Conservation (phyloP, 2,888 invertebrate genomes). For the Dicyrtoma fusca region DNA sequence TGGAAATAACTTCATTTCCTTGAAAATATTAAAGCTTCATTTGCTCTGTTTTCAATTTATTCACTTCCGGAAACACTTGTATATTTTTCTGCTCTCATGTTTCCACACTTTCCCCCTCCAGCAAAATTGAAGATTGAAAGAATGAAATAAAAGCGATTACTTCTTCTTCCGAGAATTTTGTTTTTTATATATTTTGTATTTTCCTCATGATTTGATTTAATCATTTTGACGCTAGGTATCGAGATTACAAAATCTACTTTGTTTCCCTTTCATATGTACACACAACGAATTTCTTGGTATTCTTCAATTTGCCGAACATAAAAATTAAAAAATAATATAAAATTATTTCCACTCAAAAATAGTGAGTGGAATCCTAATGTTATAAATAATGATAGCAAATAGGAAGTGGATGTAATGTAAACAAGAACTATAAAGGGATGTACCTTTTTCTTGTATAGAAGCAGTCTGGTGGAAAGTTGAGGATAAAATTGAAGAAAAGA, state of each 20-base stretch:
- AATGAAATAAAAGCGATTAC: no score
- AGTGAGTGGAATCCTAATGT: no score
- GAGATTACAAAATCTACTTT: neutral
- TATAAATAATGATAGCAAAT: no score
- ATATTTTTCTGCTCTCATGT: neutral
- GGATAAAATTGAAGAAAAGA: neutral
- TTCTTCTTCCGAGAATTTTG: no score
- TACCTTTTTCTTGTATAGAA: no score
- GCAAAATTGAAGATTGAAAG: neutral
- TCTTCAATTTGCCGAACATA: no score
- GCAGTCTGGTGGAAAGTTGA: neutral
- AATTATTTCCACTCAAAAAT: no score
- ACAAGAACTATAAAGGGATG: no score
- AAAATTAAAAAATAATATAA: no score
- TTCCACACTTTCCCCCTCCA: neutral
- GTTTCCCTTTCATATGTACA: neutral
- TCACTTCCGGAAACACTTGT: conserved; percentile 12
- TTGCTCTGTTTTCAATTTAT: conserved; percentile 15
- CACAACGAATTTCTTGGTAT: no score
- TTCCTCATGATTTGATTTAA: neutral
- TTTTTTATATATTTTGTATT: neutral
- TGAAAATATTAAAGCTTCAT: neutral
- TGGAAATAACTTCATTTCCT: conserved; percentile 18
- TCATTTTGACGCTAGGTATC: neutral
- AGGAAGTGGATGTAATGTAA: no score